phyloP scores from a whole-genome alignment of 2,888 invertebrate species.

The Argynnis bischoffii region DNA sequence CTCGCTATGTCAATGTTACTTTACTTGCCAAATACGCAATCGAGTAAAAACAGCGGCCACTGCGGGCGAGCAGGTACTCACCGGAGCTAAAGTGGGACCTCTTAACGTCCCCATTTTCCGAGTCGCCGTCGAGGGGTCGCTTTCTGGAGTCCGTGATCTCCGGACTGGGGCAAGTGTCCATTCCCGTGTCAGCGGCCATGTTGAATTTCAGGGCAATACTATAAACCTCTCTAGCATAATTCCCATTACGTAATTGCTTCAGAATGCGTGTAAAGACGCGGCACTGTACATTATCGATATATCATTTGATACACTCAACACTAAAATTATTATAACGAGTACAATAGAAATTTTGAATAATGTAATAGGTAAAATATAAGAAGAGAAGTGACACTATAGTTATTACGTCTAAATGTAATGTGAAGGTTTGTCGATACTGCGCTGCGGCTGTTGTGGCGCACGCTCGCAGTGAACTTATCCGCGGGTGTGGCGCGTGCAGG shows the following conservation, averaged over 20 bases:
- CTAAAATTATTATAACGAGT: conserved; percentile 73
- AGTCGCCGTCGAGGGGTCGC: conserved; percentile 93
- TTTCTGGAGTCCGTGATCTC: conserved; percentile 95
- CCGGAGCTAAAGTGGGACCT: conserved; percentile 95
- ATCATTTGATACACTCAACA: conserved; percentile 75
- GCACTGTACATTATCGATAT: conserved; percentile 74
- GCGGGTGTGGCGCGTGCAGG: conserved; percentile 52
- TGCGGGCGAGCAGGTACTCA: conserved; percentile 72
- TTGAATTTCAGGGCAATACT: conserved; percentile 84
- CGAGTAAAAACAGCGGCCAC: conserved; percentile 55
- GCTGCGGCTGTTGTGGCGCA: conserved; percentile 75
- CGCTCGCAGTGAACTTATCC: conserved; percentile 67
- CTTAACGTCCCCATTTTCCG: conserved; percentile 94
- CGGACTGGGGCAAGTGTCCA: conserved; percentile 96
- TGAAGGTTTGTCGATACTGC: conserved; percentile 79
- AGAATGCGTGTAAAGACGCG: conserved; percentile 71
- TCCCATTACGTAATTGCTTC: conserved; percentile 82
- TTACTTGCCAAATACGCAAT: conserved; percentile 73
- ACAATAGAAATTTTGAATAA: conserved; percentile 66
- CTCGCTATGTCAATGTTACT: conserved; percentile 75
- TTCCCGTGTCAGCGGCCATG: conserved; percentile 96
- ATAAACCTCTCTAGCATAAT: conserved; percentile 82
- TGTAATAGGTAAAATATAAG: conserved; percentile 73
- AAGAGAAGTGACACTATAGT: conserved; percentile 76
- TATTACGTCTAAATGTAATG: conserved; percentile 79